Evolutionary conservation across 2,797 vertebrate genomes (phyloP).

Genomic region (Lacerta viridis): DNA sequence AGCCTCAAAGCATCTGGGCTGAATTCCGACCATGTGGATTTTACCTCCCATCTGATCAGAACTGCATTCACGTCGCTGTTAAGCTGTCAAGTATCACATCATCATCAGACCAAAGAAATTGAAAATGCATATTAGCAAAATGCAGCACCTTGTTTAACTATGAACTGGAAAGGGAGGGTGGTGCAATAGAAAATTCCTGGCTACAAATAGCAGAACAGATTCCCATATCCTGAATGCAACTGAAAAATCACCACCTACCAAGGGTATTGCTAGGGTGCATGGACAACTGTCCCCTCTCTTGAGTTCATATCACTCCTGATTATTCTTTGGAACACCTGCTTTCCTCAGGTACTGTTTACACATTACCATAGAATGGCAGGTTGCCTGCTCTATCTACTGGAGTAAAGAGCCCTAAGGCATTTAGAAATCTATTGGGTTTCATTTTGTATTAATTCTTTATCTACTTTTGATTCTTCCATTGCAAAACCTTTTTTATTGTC

Average conservation of each 20-base stretch:
- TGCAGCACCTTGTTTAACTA: neutral
- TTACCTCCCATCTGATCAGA: constrained; percentile 34
- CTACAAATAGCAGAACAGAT: no score
- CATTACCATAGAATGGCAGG: no score
- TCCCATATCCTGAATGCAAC: neutral
- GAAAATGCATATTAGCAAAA: neutral
- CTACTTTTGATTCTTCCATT: no score
- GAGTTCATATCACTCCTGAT: neutral
- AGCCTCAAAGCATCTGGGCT: constrained; percentile 43
- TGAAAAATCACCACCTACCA: neutral
- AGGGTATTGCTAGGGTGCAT: neutral
- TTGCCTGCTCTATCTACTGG: no score
- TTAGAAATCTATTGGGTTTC: no score
- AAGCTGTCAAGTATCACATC: constrained; percentile 20
- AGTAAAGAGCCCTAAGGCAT: no score
- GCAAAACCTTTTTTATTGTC: no score
- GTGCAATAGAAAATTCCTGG: neutral
- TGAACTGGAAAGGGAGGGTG: neutral
- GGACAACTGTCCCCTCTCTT: neutral
- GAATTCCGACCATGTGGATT: constrained; percentile 14
- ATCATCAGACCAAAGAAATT: neutral
- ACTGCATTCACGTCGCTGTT: constrained; percentile 28
- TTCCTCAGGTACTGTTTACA: no score
- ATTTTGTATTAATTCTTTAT: no score
- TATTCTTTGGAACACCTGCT: neutral